These are phyloP conservation scores for Phaonia tiefii DNA, from an alignment of 2,888 invertebrate genomes.

Conservation along the genomic window DNA sequence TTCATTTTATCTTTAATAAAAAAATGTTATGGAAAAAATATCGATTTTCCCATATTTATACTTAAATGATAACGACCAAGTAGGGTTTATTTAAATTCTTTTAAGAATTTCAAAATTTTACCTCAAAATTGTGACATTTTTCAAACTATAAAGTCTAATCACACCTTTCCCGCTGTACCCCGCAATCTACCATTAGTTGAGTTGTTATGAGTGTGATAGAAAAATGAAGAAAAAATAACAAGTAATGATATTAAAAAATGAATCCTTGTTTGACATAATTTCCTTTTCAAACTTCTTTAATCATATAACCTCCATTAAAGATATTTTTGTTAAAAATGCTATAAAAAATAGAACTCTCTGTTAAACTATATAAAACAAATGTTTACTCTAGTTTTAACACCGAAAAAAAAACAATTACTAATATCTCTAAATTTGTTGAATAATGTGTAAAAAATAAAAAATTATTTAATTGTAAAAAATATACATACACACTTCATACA, in stretches of 20 bases:
- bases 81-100: neutral
- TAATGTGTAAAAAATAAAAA: conserved; percentile 56
- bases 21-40: too few relatives aligned
- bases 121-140: conserved; percentile 4
- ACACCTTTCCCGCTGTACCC: neutral
- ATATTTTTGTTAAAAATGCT: conserved; percentile 12
- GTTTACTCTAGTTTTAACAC: conserved; percentile 39
- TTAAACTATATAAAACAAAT: conserved; percentile 55
- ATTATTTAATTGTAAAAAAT: conserved; percentile 51
- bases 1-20: too few relatives aligned
- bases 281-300: neutral
- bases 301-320: too few relatives aligned
- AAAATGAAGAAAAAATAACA: conserved; percentile 27
- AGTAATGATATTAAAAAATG: conserved; percentile 29
- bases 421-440: conserved; percentile 53
- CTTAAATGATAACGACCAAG: too few relatives aligned
- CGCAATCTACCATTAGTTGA: conserved; percentile 32
- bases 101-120: neutral
- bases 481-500: neutral
- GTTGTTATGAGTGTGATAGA: conserved; percentile 64
- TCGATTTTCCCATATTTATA: too few relatives aligned
- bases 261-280: conserved; percentile 2
- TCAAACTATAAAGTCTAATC: neutral
- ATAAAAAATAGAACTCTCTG: conserved; percentile 39
- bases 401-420: conserved; percentile 25